A percentile compares a stretch with the other conserved stretches of the same genome.
These are phyloP conservation scores for Arbacia lixula DNA, from an alignment of 53 echinoderm and acorn worm species.

Conservation along the genomic window DNA sequence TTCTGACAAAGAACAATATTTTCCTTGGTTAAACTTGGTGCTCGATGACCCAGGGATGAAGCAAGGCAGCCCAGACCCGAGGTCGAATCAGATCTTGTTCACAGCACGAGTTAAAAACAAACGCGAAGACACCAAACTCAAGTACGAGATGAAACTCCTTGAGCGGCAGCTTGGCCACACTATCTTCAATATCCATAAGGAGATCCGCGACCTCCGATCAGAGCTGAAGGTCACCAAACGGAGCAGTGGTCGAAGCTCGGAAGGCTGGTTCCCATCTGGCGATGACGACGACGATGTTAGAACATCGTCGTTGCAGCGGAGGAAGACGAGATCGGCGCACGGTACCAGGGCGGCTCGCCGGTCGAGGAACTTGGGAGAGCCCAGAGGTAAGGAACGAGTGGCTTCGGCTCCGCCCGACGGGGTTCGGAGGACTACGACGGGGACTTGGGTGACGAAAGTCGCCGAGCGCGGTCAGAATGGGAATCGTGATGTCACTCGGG, in stretches of 20 bases:
- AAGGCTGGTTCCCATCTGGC: conserved; percentile 48
- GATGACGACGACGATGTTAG: neutral
- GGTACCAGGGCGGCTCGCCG: neutral
- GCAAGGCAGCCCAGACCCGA: conserved; percentile 20
- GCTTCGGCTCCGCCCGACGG: conserved; percentile 23
- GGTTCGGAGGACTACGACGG: neutral
- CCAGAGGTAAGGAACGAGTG: neutral
- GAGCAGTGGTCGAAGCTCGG: conserved; percentile 67
- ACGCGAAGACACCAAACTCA: conserved; percentile 66
- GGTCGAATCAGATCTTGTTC: conserved; percentile 65
- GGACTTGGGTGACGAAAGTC: neutral
- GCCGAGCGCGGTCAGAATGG: neutral
- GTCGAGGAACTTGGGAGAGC: neutral
- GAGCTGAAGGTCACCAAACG: conserved; percentile 46
- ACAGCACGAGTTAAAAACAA: conserved; percentile 76
- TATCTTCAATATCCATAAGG: conserved; percentile 60
- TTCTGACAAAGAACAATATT: too few relatives aligned
- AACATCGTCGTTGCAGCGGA: neutral
- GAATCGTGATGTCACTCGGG: too few relatives aligned
- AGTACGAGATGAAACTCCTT: conserved; percentile 52
- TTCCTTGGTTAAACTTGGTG: too few relatives aligned
- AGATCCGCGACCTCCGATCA: conserved; percentile 48
- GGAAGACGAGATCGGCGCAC: neutral
- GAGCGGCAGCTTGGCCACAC: conserved; percentile 65
- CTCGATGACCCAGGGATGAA: too few relatives aligned